A percentile compares a stretch with the other conserved stretches of the same genome.
phyloP scores from a whole-genome alignment of 2,888 invertebrate genomes.

The Caenorhabditis becei region DNA sequence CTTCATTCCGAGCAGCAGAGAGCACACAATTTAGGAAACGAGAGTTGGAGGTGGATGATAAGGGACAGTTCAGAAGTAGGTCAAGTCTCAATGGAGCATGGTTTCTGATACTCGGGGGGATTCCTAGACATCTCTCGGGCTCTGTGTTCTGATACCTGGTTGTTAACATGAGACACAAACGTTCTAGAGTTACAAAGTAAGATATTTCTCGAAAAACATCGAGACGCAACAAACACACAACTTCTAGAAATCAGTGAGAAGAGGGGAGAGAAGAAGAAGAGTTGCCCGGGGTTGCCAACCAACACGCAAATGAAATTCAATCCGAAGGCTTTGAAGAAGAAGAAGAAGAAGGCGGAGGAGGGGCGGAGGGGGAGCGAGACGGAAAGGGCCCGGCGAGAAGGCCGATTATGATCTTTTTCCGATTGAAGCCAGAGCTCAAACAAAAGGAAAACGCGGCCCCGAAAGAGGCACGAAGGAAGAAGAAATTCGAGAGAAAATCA shows the following conservation, averaged over 20 bases:
- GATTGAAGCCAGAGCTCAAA: slow-evolving; percentile 27
- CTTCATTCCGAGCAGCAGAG: not conserved
- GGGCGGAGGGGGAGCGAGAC: slow-evolving; percentile 8
- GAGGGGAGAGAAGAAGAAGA: slow-evolving; percentile 30
- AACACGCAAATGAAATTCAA: slow-evolving; percentile 58
- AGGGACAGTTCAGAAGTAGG: too few relatives aligned
- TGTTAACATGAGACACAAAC: slow-evolving; percentile 15
- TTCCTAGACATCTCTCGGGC: too few relatives aligned
- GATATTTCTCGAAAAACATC: slow-evolving; percentile 17
- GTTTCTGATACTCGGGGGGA: too few relatives aligned
- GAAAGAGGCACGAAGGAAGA: slow-evolving; percentile 1
- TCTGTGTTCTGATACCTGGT: slow-evolving; percentile 29
- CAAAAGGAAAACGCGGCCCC: too few relatives aligned
- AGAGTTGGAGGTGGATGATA: slow-evolving; percentile 3
- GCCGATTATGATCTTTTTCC: slow-evolving; percentile 60
- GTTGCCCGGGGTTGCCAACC: slow-evolving; percentile 45
- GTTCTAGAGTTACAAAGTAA: slow-evolving; percentile 32
- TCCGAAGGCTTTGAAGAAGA: slow-evolving; percentile 35
- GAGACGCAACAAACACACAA: too few relatives aligned
- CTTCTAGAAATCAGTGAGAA: slow-evolving; percentile 20
- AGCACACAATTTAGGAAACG: slow-evolving; percentile 9
- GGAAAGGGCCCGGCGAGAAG: slow-evolving; percentile 10
- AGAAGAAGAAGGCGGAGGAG: slow-evolving; percentile 5
- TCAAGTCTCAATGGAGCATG: too few relatives aligned
- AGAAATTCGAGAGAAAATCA: slow-evolving; percentile 44